Evolutionary conservation across 2,888 invertebrate genomes (phyloP).

Genomic region (Eucriotettix oculatus): DNA sequence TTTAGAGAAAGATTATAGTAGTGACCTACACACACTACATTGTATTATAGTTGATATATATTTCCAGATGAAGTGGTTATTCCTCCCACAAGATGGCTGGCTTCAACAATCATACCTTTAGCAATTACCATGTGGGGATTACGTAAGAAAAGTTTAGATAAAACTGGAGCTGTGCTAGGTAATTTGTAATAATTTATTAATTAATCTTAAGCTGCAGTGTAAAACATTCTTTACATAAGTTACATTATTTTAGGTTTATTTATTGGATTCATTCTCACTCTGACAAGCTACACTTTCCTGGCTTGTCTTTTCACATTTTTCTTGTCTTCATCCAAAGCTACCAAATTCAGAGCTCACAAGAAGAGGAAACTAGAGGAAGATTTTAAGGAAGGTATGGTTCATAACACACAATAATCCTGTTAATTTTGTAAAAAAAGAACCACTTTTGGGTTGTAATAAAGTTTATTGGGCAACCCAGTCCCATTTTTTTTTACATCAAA

Average conservation of each 20-base stretch:
- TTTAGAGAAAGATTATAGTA: no score
- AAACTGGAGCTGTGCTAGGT: conserved; percentile 52
- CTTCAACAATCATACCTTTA: conserved; percentile 45
- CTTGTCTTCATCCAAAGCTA: conserved; percentile 61
- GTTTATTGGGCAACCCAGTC: no score
- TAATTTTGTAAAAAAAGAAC: no score
- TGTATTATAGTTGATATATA: no score
- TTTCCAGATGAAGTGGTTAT: conserved; percentile 38
- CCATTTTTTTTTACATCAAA: no score
- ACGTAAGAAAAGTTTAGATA: conserved; percentile 46
- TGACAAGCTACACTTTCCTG: conserved; percentile 62
- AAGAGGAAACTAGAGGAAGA: conserved; percentile 58
- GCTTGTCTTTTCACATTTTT: conserved; percentile 60
- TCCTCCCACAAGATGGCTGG: conserved; percentile 48
- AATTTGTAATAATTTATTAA: conserved; percentile 10
- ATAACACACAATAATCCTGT: no score
- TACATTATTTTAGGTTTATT: conserved; percentile 34
- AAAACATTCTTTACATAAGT: background rate
- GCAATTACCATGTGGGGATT: conserved; percentile 48
- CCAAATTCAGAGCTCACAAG: conserved; percentile 49
- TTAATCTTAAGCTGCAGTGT: background rate
- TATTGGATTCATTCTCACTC: conserved; percentile 58
- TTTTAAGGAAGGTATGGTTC: conserved; percentile 52
- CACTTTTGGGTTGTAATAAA: no score
- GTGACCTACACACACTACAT: no score